A percentile compares a stretch with the other conserved stretches of the same genome.
phyloP scores from a whole-genome alignment of 2,113 vertebrate genomes.

The Craseonycteris thonglongyai region DNA sequence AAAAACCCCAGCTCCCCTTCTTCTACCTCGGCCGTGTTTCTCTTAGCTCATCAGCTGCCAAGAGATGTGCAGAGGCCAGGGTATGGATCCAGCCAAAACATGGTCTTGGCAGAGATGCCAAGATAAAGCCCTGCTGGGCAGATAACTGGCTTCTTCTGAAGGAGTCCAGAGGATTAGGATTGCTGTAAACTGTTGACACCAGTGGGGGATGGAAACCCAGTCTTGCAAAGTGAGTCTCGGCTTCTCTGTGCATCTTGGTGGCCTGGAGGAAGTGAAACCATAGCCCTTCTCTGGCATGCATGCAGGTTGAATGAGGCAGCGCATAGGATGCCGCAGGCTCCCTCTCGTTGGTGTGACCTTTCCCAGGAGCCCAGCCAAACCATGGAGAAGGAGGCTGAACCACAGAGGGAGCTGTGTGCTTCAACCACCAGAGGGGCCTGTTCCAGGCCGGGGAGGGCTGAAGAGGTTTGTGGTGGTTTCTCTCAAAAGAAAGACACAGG shows the following conservation, averaged over 20 bases:
- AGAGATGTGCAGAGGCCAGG: neutral
- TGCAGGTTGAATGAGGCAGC: neutral
- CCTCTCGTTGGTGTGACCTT: neutral
- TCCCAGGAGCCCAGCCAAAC: neutral
- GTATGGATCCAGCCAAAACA: slow-evolving; percentile 26
- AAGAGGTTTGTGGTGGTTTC: neutral
- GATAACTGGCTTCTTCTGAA: slow-evolving; percentile 27
- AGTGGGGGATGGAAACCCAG: neutral
- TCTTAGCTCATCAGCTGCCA: neutral
- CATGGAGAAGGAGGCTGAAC: neutral
- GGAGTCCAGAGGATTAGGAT: neutral
- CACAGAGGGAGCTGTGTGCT: neutral
- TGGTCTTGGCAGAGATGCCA: slow-evolving; percentile 35
- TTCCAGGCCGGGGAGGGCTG: neutral
- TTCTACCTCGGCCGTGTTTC: neutral
- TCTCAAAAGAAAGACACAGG: neutral
- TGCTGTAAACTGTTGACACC: neutral
- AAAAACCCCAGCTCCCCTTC: neutral
- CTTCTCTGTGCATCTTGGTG: neutral
- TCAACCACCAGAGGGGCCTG: neutral
- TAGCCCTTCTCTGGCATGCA: neutral
- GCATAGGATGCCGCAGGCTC: neutral
- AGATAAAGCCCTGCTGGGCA: neutral
- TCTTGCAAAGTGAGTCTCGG: neutral
- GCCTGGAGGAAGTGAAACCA: neutral